Evolutionary conservation across 2,113 vertebrate genomes (phyloP).

Genomic region (Anhinga rufa): DNA sequence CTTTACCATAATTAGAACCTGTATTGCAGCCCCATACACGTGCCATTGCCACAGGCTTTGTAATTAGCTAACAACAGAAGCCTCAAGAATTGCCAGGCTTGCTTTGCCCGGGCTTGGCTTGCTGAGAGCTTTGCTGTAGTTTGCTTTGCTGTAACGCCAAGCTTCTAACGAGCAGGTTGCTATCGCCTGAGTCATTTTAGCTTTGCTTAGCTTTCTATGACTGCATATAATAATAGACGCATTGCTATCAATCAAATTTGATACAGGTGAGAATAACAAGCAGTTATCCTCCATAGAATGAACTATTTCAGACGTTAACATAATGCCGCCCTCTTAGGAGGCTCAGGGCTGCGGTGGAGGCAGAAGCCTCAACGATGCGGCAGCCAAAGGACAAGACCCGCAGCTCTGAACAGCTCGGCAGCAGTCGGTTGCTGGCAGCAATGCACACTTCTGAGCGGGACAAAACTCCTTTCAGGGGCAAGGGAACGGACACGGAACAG

Average conservation of each 20-base stretch:
- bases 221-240: not conserved
- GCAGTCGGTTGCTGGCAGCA: not conserved
- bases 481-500: not conserved
- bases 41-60: not conserved
- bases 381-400: not conserved
- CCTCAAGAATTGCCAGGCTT: not conserved
- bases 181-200: not conserved
- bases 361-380: not conserved
- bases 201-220: not conserved
- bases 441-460: accelerated
- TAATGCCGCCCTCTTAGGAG: accelerated
- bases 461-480: not conserved
- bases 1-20: no score
- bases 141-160: not conserved
- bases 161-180: not conserved
- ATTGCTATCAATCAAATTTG: not conserved
- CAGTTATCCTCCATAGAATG: not conserved
- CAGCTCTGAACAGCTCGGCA: not conserved
- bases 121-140: not conserved
- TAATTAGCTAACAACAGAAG: not conserved
- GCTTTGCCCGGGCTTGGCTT: not conserved
- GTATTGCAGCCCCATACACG: accelerated
- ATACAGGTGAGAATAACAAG: not conserved
- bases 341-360: not conserved
- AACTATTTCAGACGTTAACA: not conserved